These are phyloP conservation scores for Pontoporia blainvillei DNA, from an alignment of 2,113 vertebrate genomes.

Conservation along the genomic window DNA sequence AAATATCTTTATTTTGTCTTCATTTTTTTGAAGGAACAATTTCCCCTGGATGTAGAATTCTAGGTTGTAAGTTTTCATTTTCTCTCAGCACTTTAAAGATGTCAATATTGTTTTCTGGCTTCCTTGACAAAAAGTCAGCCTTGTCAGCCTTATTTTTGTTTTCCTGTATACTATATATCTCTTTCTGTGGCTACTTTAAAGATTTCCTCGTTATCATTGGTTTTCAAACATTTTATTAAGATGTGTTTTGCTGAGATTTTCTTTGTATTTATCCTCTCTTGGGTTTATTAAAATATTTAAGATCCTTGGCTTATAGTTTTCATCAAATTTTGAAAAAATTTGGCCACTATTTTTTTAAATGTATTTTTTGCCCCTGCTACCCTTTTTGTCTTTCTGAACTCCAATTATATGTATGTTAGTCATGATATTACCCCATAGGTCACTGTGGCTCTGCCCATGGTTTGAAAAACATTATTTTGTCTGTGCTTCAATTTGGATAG, in stretches of 20 bases:
- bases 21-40: constrained; percentile 8
- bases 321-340: background rate
- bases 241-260: background rate
- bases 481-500: background rate
- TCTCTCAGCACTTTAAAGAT: background rate
- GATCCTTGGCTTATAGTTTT: background rate
- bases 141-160: background rate
- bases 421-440: background rate
- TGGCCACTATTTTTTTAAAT: background rate
- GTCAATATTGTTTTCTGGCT: background rate
- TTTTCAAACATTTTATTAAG: background rate
- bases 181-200: background rate
- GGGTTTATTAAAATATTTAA: background rate
- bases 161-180: background rate
- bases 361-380: background rate
- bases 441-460: background rate
- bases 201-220: background rate
- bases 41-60: background rate
- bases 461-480: background rate
- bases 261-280: background rate
- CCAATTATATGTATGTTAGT: background rate
- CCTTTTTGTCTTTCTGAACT: background rate
- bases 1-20: constrained; percentile 23
- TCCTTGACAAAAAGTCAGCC: background rate
- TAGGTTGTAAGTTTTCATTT: background rate